Base-by-base conservation (phyloP, 2,797 vertebrate species). In the Brachyalestes nurse region DNA sequence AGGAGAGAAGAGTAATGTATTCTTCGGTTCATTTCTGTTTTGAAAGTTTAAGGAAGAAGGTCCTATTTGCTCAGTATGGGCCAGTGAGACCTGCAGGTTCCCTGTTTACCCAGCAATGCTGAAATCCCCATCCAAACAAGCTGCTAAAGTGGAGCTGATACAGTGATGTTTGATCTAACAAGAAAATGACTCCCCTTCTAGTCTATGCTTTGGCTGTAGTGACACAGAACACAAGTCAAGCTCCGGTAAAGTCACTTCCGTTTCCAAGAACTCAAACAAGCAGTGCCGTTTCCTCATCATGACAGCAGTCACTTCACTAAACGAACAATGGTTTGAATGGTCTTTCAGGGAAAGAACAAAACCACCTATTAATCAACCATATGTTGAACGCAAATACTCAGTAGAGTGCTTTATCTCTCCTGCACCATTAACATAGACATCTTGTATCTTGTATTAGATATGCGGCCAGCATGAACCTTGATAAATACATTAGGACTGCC, bases 261-360 rank as follows among this genome's bases (percentile, higher is more conserved):
- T 21, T 80, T 77, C 45, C 21, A 38, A 42, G 55, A 23, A 53
- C 69, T 55, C 16, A 19, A 12, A 38, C 70, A 72, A 60, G 19
- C 55, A 13, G n/a, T 14, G 19, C 13, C 42, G 67, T 58, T 81
- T 78, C 75, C 78, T 71, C 47, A 14, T 19, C 51, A 40, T 58
- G 71, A 62, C 45, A 14, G 16, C 55, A 23, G 65, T 75, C n/a
- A 25, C 49, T 66, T 76, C 16, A 64, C 51, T 62, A n/a, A 75
- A 28, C 28, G 45, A 75, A 75, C 72, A 75, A 64, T 16, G 45
- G 23, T 55, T 61, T 77, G 58, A 85, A 71, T 1, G 1, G 60
- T 69, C 40, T 67, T 79, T 21, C 65, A 34, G 8, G 42, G 62
- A 71, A 19, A n/a, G 28, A 66, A 23, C 42, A 83, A 78, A 74